These are phyloP conservation scores for Gryllus bimaculatus DNA, from an alignment of 1,140 invertebrate species.

Conservation along the genomic window DNA sequence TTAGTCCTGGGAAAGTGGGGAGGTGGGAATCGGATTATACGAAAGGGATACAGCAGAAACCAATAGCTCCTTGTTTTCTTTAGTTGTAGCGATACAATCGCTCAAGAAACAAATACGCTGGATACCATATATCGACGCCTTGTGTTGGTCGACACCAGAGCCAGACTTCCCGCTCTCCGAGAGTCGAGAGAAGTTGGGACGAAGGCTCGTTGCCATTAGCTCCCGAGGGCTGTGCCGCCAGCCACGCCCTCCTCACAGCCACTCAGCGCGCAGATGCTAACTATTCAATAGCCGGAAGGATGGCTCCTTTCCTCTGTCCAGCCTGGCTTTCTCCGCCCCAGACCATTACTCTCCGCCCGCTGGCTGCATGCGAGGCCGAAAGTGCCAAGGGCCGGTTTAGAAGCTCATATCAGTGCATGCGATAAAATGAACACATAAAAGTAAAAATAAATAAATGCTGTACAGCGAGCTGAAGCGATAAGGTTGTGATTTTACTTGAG, in stretches of 20 bases:
- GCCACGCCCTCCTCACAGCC: not conserved
- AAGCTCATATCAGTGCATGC: not conserved
- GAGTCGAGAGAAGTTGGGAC: not conserved
- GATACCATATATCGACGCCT: not conserved
- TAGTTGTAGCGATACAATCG: too few species aligned
- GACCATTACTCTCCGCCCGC: not conserved
- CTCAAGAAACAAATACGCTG: not conserved
- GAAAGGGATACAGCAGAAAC: too few species aligned
- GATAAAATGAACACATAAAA: not conserved
- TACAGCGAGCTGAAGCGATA: not conserved
- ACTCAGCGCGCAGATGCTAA: not conserved
- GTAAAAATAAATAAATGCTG: not conserved
- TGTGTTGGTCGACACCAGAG: not conserved
- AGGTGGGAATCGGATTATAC: too few species aligned
- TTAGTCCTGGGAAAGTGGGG: too few species aligned
- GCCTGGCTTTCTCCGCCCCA: not conserved
- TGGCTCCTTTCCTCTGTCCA: not conserved
- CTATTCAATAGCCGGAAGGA: not conserved
- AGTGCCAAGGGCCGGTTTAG: not conserved
- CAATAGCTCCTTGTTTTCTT: too few species aligned
- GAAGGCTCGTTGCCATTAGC: too few species aligned
- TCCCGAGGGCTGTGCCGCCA: too few species aligned
- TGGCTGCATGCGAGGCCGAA: not conserved
- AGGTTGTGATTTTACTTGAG: not conserved
- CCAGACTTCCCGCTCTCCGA: not conserved